Evolutionary conservation across 2,888 invertebrate species (phyloP).

Genomic region (Cephus pulcher): DNA sequence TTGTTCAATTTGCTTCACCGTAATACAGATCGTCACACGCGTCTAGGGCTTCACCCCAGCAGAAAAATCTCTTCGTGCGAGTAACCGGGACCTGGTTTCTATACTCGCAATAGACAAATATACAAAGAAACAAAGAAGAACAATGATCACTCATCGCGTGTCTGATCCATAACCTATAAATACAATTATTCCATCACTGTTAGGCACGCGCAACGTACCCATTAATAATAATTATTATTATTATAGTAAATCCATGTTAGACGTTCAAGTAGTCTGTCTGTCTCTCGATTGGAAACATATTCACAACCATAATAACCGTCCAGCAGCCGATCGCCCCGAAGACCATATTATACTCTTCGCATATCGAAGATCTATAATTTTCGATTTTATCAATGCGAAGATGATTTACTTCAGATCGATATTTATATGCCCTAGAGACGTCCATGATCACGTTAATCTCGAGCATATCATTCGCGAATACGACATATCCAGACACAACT

Average conservation of each 20-base stretch:
- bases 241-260: neutral
- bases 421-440: neutral
- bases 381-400: neutral
- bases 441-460: neutral
- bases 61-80: constrained; percentile 1
- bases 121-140: constrained; percentile 8
- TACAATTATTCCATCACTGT: constrained; percentile 5
- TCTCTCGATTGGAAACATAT: constrained; percentile 2
- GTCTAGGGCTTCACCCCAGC: neutral
- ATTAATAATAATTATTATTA: neutral
- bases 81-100: neutral
- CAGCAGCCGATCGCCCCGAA: constrained; percentile 5
- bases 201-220: neutral
- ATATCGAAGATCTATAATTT: neutral
- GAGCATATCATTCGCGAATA: neutral
- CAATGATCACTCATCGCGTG: constrained; percentile 11
- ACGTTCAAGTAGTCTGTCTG: neutral
- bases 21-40: neutral
- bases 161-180: neutral
- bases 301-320: constrained; percentile 5
- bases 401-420: neutral
- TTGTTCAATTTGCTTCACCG: neutral
- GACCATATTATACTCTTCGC: neutral
- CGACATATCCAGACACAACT: neutral
- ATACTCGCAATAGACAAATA: neutral